Percentiles rank a stretch among this genome's conserved stretches.
Conservation (phyloP, 92 coral and sea anemone species). For the Porites cylindrica region DNA sequence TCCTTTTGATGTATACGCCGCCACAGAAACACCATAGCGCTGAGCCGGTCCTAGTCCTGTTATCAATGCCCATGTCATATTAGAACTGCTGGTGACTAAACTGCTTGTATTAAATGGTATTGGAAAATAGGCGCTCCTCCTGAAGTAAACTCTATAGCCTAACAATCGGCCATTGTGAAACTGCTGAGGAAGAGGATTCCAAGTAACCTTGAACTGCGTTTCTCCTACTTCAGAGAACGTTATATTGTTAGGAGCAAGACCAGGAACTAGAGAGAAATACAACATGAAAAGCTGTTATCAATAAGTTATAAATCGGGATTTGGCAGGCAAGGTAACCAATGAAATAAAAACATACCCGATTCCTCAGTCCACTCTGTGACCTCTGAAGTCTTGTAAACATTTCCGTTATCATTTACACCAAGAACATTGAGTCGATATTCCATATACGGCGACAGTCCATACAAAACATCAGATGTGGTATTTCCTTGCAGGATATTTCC, state of each 20-base stretch:
- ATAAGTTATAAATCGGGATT: no score
- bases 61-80: background rate
- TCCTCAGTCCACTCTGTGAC: constrained; percentile 2
- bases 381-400: background rate
- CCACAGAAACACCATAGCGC: background rate
- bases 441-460: background rate
- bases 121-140: background rate
- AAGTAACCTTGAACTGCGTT: background rate
- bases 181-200: constrained; percentile 1
- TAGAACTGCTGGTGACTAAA: background rate
- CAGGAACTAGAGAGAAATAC: constrained; percentile 1
- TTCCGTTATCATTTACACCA: background rate
- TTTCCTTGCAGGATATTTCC: background rate
- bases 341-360: background rate
- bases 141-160: constrained; percentile 10
- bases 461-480: background rate
- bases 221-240: background rate
- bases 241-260: background rate
- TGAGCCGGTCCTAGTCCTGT: constrained; percentile 1
- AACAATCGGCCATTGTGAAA: constrained; percentile 6
- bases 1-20: constrained; percentile 8
- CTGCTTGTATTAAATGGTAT: background rate
- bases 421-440: background rate
- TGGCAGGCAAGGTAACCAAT: no score
- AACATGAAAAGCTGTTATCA: no score